Percentiles rank a stretch among this genome's conserved stretches.
Evolutionary conservation across 92 coral and sea anemone genomes (phyloP).

Genomic region (Palythoa grandis): DNA sequence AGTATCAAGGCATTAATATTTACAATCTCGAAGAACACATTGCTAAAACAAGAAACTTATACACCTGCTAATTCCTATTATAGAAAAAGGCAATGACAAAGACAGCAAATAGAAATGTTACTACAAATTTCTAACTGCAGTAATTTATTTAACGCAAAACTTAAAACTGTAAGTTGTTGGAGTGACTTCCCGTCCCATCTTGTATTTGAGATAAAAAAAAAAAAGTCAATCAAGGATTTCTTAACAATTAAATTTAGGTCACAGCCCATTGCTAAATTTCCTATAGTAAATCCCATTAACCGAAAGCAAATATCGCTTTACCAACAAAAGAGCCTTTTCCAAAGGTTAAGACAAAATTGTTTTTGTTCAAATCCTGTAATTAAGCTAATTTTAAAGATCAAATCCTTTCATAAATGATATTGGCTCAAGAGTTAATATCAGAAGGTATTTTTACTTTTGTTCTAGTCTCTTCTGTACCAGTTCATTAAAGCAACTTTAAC

Average conservation of each 20-base stretch:
- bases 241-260: background rate
- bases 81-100: background rate
- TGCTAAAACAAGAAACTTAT: background rate
- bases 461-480: slow-evolving; percentile 1
- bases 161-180: background rate
- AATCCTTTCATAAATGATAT: slow-evolving; percentile 34
- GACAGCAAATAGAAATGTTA: background rate
- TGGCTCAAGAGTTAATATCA: slow-evolving; percentile 11
- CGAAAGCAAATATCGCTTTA: background rate
- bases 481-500: slow-evolving; percentile 10
- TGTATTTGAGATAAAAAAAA: background rate
- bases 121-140: background rate
- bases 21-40: background rate
- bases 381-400: slow-evolving; percentile 29
- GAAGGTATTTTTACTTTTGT: slow-evolving; percentile 6
- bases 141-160: background rate
- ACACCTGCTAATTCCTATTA: background rate
- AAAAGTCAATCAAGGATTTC: background rate
- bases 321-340: slow-evolving; percentile 25
- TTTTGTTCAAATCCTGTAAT: slow-evolving; percentile 60
- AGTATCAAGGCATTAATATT: slow-evolving; percentile 2
- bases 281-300: slow-evolving; percentile 20
- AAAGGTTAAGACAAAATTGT: slow-evolving; percentile 32
- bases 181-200: slow-evolving; percentile 15
- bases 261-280: slow-evolving; percentile 1